phyloP scores from a whole-genome alignment of 2,113 vertebrate genomes.

The Microtus oregoni region DNA sequence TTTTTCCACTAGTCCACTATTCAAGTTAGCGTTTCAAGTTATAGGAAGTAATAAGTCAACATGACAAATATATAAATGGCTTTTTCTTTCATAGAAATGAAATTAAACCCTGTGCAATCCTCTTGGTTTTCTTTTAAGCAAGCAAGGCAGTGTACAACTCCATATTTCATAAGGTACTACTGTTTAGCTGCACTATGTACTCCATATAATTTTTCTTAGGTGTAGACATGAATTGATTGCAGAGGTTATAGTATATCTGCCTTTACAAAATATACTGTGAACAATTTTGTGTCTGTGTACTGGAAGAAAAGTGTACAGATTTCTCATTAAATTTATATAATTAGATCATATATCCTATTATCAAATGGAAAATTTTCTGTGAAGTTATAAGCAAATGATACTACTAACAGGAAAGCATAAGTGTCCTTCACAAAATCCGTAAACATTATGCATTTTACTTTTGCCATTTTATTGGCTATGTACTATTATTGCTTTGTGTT shows the following conservation, averaged over 20 bases:
- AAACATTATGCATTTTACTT: conserved; percentile 1
- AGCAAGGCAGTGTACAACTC: background rate
- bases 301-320: background rate
- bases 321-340: background rate
- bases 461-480: background rate
- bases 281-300: background rate
- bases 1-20: background rate
- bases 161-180: background rate
- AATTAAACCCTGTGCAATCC: conserved; percentile 1
- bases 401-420: background rate
- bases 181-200: background rate
- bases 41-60: background rate
- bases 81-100: conserved; percentile 21
- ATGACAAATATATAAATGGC: background rate
- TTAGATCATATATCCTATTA: background rate
- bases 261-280: background rate
- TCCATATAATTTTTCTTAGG: conserved; percentile 16
- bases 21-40: background rate
- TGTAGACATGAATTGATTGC: background rate
- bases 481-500: background rate
- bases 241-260: background rate
- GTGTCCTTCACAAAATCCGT: background rate
- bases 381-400: background rate
- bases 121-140: background rate
- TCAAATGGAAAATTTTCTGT: background rate